Evolutionary conservation across 2,888 invertebrate species (phyloP).

Genomic region (Nemurella pictetii): DNA sequence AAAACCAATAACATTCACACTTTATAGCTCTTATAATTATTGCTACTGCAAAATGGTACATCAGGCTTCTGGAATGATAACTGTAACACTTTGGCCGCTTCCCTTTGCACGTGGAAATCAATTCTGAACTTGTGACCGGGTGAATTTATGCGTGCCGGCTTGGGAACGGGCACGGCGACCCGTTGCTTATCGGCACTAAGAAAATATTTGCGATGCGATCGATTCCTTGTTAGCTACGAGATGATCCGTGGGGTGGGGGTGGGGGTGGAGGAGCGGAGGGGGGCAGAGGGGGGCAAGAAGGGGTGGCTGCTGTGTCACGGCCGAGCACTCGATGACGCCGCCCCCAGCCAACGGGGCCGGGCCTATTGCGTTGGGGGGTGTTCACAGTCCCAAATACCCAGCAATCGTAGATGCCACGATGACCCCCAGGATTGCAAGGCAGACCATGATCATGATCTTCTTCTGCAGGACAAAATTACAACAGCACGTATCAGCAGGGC

Average conservation of each 20-base stretch:
- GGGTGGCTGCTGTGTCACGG: no score
- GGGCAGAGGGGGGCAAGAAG: no score
- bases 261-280: no score
- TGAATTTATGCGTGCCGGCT: background rate
- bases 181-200: no score
- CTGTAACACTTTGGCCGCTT: slow-evolving; percentile 31
- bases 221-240: no score
- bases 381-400: slow-evolving; percentile 64
- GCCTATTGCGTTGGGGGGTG: slow-evolving; percentile 38
- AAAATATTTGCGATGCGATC: no score
- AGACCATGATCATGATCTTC: slow-evolving; percentile 92
- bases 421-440: slow-evolving; percentile 78
- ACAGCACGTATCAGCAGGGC: no score
- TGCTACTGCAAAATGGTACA: slow-evolving; percentile 43
- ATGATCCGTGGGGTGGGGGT: no score
- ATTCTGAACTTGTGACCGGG: background rate
- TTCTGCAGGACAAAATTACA: slow-evolving; percentile 70
- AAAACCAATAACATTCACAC: slow-evolving; percentile 37
- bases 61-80: slow-evolving; percentile 37
- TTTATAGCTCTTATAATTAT: slow-evolving; percentile 39
- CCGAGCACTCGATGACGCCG: no score
- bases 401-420: slow-evolving; percentile 71
- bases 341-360: background rate
- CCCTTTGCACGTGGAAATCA: slow-evolving; percentile 13
- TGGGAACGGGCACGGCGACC: no score